phyloP scores from a whole-genome alignment of 2,113 vertebrate species.

The Odontophorus gujanensis region DNA sequence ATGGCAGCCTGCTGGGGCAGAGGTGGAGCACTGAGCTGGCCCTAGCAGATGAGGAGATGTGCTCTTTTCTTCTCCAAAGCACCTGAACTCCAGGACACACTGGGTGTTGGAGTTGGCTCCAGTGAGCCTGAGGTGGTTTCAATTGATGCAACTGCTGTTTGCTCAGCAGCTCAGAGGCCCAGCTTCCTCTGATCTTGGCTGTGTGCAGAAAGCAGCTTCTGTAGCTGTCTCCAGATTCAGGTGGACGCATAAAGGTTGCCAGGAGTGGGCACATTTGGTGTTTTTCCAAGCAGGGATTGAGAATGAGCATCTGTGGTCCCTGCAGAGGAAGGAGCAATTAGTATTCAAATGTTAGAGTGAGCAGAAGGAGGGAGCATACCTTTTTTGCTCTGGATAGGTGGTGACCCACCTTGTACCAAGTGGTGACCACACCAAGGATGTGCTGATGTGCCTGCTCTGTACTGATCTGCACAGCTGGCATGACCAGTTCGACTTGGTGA shows the following conservation, averaged over 20 bases:
- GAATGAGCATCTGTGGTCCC: background rate
- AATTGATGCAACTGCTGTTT: conserved; percentile 68
- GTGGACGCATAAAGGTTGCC: too few relatives aligned
- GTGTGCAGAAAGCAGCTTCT: background rate
- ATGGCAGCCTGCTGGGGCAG: conserved; percentile 25
- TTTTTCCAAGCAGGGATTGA: background rate
- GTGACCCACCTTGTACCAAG: background rate
- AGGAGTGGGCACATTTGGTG: background rate
- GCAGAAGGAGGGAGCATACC: background rate
- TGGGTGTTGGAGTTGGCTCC: conserved; percentile 44
- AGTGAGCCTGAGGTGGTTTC: conserved; percentile 13
- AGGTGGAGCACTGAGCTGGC: conserved; percentile 10
- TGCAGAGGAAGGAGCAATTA: background rate
- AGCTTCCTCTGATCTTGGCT: background rate
- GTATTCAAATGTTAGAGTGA: background rate
- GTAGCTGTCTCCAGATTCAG: background rate
- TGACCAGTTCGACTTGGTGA: background rate
- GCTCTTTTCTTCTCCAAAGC: background rate
- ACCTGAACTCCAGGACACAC: background rate
- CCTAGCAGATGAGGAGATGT: background rate
- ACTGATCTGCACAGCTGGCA: background rate
- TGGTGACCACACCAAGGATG: background rate
- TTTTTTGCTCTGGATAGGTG: background rate
- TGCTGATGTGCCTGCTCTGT: background rate
- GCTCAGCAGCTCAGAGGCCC: conserved; percentile 55